Conservation (phyloP, 30 jellyfish, hydroid and myxozoan species). For the Clytia hemisphaerica region DNA sequence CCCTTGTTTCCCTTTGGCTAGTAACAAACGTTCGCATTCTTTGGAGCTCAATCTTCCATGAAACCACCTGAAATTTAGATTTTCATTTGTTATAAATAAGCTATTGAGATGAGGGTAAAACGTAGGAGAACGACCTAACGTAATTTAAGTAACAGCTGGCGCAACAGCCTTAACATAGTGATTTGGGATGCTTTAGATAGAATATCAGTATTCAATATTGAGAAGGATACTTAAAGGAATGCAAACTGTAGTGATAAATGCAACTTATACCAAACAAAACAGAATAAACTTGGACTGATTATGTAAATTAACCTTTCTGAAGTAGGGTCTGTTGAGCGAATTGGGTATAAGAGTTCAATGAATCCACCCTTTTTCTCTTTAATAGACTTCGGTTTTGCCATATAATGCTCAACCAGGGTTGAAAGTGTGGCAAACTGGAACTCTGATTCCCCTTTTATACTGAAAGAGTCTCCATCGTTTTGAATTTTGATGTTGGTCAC, state of each 20-base stretch:
- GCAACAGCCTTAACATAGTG: no score
- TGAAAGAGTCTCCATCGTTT: conserved; percentile 92
- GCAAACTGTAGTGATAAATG: no score
- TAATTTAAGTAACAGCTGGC: no score
- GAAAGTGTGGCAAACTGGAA: conserved; percentile 82
- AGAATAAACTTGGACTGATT: no score
- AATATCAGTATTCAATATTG: no score
- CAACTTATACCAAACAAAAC: no score
- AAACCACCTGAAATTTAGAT: conserved; percentile 87
- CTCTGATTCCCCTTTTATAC: conserved; percentile 62
- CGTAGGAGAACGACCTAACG: no score
- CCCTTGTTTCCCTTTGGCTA: conserved; percentile 84
- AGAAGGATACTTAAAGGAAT: no score
- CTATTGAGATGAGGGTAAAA: no score
- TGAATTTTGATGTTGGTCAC: conserved; percentile 71
- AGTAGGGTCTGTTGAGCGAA: conserved; percentile 87
- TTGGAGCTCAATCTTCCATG: conserved; percentile 78
- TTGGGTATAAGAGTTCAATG: conserved; percentile 67
- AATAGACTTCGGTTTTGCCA: conserved; percentile 55
- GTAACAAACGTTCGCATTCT: conserved; percentile 63
- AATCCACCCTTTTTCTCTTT: conserved; percentile 75
- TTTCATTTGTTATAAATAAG: no score
- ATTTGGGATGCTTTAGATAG: no score
- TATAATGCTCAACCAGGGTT: conserved; percentile 54
- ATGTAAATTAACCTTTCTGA: conserved; percentile 63